Evolutionary conservation across 2,888 invertebrate species (phyloP), one percentile per base, ranked within the genome.

Genomic region (Lycophotia porphyrea): DNA sequence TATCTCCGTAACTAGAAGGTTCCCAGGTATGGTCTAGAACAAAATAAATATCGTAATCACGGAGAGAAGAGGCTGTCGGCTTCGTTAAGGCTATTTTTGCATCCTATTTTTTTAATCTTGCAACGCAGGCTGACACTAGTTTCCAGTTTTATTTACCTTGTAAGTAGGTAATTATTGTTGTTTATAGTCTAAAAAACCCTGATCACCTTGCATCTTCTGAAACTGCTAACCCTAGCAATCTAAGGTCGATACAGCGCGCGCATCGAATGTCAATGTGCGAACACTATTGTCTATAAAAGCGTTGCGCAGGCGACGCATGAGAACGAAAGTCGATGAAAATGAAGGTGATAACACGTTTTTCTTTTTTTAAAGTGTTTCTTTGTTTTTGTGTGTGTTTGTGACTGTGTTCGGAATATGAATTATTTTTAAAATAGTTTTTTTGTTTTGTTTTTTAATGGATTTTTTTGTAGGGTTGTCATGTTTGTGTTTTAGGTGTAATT

Each of bases 341-440:
- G 96, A 96, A 96, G 96, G 96, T 96, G 95, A 95, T 93, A 87
- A 93, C 93, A 94, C 94, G 95, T 93, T 92, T 88, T 88, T 90
- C 75, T 8, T 78, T 89, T 78, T 78, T 87, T 78, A 65, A 83
- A 80, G 80, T 89, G 88, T 88, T 85, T 85, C 78, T 81, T 80
- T 84, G 31, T 39, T 72, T 44, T 36, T 60, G 27, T 60, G 36
- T 71, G 71, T 60, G 60, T 60, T 31, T 61, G 84, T 81, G 87
- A 60, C 34, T 86, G 81, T 85, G 63, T 80, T 73, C 68, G 65
- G 36, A 70, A 55, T 76, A 76, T 64, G 64, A 61, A 36, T 44
- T 27, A 39, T 58, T n/a, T 27, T 15, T 21, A 24, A 31, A 27
- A 13, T 39, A n/a, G n/a, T n/a, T 34, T 34, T 66, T 27, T 18